Evolutionary conservation across 2,113 vertebrate species (phyloP).

Genomic region (Ageneiosus marmoratus): DNA sequence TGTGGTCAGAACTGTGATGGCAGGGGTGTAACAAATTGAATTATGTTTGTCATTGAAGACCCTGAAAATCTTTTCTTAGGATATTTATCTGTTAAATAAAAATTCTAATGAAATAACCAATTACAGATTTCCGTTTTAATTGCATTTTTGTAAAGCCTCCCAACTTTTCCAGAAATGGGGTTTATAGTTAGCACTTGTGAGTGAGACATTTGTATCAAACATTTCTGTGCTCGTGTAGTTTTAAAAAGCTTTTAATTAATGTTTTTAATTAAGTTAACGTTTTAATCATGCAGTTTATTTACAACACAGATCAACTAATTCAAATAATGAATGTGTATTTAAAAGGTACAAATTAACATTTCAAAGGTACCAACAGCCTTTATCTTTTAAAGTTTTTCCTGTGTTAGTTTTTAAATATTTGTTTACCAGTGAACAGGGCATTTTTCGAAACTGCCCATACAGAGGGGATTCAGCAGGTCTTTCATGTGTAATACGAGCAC

Average conservation of each 20-base stretch:
- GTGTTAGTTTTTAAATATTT: too few relatives aligned
- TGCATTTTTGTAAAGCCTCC: too few relatives aligned
- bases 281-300: conserved; percentile 47
- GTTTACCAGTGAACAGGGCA: background rate
- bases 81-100: too few relatives aligned
- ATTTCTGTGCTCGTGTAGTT: background rate
- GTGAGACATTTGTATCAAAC: background rate
- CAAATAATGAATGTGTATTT: conserved; percentile 32
- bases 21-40: too few relatives aligned
- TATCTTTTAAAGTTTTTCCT: background rate
- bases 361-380: background rate
- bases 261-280: conserved; percentile 31
- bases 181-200: background rate
- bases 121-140: too few relatives aligned
- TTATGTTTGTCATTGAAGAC: too few relatives aligned
- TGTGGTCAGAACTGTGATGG: too few relatives aligned
- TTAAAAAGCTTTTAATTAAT: conserved; percentile 28
- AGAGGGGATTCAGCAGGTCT: background rate
- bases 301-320: conserved; percentile 34
- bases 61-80: too few relatives aligned
- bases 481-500: conserved; percentile 22
- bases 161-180: too few relatives aligned
- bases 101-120: too few relatives aligned
- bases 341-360: conserved; percentile 20
- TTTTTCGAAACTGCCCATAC: conserved; percentile 18